Conservation (phyloP, 1,140 invertebrate genomes). For the Plectrocnemia conspersa region DNA sequence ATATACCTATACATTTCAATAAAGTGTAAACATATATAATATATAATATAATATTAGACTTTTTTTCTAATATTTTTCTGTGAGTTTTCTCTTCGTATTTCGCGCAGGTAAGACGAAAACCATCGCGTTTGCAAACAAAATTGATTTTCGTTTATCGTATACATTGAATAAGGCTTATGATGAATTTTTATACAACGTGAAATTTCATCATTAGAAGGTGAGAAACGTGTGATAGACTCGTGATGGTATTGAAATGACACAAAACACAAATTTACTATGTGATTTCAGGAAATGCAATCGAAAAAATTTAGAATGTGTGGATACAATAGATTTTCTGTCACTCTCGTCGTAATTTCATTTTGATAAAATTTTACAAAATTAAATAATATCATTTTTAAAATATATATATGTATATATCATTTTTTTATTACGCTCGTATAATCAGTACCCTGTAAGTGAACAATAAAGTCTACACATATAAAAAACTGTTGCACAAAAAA, state of each 20-base stretch:
- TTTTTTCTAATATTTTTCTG: slow-evolving; percentile 16
- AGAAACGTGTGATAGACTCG: neutral
- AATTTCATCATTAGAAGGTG: slow-evolving; percentile 31
- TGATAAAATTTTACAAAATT: neutral
- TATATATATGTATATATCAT: slow-evolving; percentile 1
- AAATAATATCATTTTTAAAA: too few species aligned
- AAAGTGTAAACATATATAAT: slow-evolving; percentile 24
- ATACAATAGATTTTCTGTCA: too few species aligned
- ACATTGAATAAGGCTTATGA: slow-evolving; percentile 36
- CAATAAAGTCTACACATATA: neutral
- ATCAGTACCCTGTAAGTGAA: slow-evolving; percentile 25
- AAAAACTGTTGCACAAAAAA: slow-evolving; percentile 2
- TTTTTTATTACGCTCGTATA: slow-evolving; percentile 14
- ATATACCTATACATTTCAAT: slow-evolving; percentile 20
- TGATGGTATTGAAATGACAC: neutral
- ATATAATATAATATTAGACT: slow-evolving; percentile 23
- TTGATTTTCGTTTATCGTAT: slow-evolving; percentile 27
- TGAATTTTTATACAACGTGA: slow-evolving; percentile 27
- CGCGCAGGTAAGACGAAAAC: neutral
- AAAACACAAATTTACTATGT: neutral
- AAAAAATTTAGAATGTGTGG: too few species aligned
- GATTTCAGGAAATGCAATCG: too few species aligned
- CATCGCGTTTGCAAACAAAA: slow-evolving; percentile 12
- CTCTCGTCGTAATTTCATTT: too few species aligned
- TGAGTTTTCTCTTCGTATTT: slow-evolving; percentile 13